Evolutionary conservation across 2,888 invertebrate genomes (phyloP).

Genomic region (Mycalesis mineus): DNA sequence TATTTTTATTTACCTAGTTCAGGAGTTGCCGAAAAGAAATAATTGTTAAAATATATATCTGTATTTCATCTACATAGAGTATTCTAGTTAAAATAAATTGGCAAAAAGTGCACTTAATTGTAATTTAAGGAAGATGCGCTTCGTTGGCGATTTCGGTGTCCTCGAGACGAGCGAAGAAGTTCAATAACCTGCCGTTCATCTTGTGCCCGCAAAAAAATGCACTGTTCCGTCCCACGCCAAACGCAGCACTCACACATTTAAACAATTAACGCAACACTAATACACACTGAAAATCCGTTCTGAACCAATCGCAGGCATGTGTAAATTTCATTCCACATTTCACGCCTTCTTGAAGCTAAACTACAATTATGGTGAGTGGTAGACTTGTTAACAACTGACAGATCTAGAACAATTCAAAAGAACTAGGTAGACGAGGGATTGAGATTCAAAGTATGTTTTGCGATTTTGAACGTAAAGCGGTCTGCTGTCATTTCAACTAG

Average conservation of each 20-base stretch:
- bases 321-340: constrained; percentile 56
- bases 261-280: constrained; percentile 44
- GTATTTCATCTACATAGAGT: background rate
- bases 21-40: background rate
- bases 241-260: constrained; percentile 63
- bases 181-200: constrained; percentile 70
- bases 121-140: constrained; percentile 57
- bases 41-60: background rate
- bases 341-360: constrained; percentile 45
- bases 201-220: constrained; percentile 73
- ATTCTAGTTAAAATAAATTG: constrained; percentile 1
- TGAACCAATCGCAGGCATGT: constrained; percentile 53
- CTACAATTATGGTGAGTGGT: constrained; percentile 2
- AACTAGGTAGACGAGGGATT: background rate
- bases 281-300: constrained; percentile 53
- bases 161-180: constrained; percentile 60
- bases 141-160: constrained; percentile 63
- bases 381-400: background rate
- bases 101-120: constrained; percentile 23
- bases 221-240: constrained; percentile 73
- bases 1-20: background rate
- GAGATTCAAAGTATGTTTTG: background rate
- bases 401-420: background rate
- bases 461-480: background rate
- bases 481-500: no score